phyloP scores from a whole-genome alignment of 92 coral and sea anemone species.

The Parazoanthus darwini region DNA sequence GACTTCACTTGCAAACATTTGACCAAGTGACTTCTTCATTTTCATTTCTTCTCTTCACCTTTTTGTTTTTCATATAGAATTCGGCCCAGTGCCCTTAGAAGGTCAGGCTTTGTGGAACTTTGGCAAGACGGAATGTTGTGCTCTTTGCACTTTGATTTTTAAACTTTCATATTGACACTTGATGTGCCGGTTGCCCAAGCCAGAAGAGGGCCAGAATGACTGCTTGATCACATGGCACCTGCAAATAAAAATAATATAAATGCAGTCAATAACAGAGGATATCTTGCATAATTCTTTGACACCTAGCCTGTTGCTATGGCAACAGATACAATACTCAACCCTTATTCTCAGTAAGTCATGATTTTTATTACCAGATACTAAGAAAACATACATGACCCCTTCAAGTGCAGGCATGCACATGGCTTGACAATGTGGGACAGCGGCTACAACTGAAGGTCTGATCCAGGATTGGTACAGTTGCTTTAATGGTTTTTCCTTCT shows the following conservation, averaged over 20 bases:
- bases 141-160: slow-evolving; percentile 11
- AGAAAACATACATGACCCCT: not conserved
- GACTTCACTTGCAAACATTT: slow-evolving; percentile 30
- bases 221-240: slow-evolving; percentile 26
- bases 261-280: not conserved
- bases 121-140: slow-evolving; percentile 10
- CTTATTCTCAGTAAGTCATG: slow-evolving; percentile 14
- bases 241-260: slow-evolving; percentile 27
- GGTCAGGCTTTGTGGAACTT: slow-evolving; percentile 3
- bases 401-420: no score
- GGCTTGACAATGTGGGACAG: no score
- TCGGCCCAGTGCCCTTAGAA: slow-evolving; percentile 13
- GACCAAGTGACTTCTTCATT: slow-evolving; percentile 17
- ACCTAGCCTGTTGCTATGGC: slow-evolving; percentile 26
- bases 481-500: no score
- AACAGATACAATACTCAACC: slow-evolving; percentile 25
- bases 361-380: slow-evolving; percentile 15
- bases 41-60: slow-evolving; percentile 28
- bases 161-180: slow-evolving; percentile 7
- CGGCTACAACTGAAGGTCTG: no score
- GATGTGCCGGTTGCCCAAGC: slow-evolving; percentile 4
- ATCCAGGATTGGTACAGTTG: no score
- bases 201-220: slow-evolving; percentile 4
- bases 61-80: slow-evolving; percentile 15
- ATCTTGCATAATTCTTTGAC: slow-evolving; percentile 21